phyloP scores from a whole-genome alignment of 2,797 vertebrate species.

The Schizopygopsis malacanthus region DNA sequence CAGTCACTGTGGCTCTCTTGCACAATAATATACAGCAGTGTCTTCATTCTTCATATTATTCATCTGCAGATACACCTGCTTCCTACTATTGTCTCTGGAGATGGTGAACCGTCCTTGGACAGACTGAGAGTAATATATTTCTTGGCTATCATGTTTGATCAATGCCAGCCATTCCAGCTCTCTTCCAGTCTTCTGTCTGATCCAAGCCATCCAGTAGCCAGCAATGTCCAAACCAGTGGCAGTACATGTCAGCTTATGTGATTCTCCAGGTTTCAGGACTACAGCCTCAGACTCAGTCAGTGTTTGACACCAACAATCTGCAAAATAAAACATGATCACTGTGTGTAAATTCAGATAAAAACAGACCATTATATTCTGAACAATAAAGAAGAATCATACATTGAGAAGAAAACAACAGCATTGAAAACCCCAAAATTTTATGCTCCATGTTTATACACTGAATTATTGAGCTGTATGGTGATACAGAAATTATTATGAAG shows the following conservation, averaged over 20 bases:
- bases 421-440: neutral
- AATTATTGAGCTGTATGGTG: neutral
- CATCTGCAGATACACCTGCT: too few relatives aligned
- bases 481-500: neutral
- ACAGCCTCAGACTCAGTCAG: neutral
- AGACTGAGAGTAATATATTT: too few relatives aligned
- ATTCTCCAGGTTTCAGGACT: neutral
- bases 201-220: neutral
- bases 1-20: too few relatives aligned
- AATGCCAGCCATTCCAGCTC: neutral
- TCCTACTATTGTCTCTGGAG: too few relatives aligned
- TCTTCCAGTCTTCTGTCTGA: neutral
- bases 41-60: too few relatives aligned
- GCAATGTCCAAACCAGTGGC: neutral
- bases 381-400: neutral
- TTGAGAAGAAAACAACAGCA: neutral
- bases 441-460: neutral
- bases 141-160: too few relatives aligned
- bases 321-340: neutral
- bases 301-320: conserved; percentile 3
- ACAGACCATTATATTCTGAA: neutral
- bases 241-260: neutral
- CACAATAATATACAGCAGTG: too few relatives aligned
- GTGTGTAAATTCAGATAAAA: neutral
- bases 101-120: too few relatives aligned